Evolutionary conservation across 37 sponge, comb jelly and placozoan species (phyloP), one percentile per base, ranked within the genome.

Genomic region (Hormiphora californensis): DNA sequence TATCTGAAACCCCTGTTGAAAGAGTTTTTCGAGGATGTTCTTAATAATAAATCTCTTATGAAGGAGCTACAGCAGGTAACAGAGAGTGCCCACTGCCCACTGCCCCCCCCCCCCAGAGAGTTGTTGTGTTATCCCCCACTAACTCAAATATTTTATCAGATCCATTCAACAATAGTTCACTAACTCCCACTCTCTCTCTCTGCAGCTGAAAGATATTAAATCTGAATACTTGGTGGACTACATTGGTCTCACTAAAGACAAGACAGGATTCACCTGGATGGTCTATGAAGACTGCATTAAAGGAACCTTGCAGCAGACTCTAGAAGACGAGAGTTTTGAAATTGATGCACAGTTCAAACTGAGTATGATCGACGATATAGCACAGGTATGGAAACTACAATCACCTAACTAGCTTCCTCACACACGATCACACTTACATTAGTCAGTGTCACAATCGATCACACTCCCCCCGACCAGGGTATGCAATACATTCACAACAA

Each of bases 401-500:
- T n/a, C n/a, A n/a, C n/a, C n/a, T n/a, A n/a, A n/a, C n/a, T n/a
- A n/a, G n/a, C n/a, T n/a, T n/a, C n/a, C n/a, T n/a, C n/a, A n/a
- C n/a, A n/a, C n/a, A n/a, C n/a, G n/a, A n/a, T n/a, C n/a, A n/a
- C 53, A 17, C 9, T 49, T 49, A 9, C 53, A 49, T 49, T 49
- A 17, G 12, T 9, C 15, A 17, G 9, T 15, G 15, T 49, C 15
- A 17, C 15, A 49, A 49, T 49, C 15, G 12, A 49, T 49, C 15
- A 28, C 61, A 57, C 3, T 15, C 7, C 61, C n/a, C 27, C 27
- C 9, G 27, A 23, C 7, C 61, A 57, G 61, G 61, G 61, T 23
- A 57, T 57, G 61, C 3, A 23, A 57, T 57, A 28, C 61, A 57
- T 57, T 57, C 61, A 57, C 61, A 57, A 57, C 61, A 57, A 57